Evolutionary conservation across 2,797 vertebrate genomes (phyloP), one percentile per base, ranked within the genome.

Genomic region (Arctocebus calabarensis): DNA sequence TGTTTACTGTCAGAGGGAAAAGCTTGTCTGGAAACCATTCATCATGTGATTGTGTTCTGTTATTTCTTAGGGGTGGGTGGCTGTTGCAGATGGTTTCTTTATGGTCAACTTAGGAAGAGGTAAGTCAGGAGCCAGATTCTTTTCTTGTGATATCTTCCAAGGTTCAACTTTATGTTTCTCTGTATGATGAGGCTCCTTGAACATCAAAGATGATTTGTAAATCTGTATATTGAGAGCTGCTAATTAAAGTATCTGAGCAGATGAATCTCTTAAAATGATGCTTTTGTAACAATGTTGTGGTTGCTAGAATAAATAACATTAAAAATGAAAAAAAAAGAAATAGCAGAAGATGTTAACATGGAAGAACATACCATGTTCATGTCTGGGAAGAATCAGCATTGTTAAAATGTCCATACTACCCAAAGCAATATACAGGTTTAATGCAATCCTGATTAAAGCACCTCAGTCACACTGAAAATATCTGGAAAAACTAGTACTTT

Each of bases 221-320:
- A 88, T 85, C 70, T 94, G 78, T 71, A 23, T 29, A 55, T 34
- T 74, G 84, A 90, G 40, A 87, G 73, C 34, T 88, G 73, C 79
- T 85, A 71, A 85, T 62, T 79, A 82, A 84, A 85, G 64, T 29
- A 78, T 45, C 40, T 64, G 10, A 81, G 52, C 55, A 87, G 79
- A 93, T 48, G 78, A 79, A 45, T n/a, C 70, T 85, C 78, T 55
- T 34, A 79, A 55, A 82, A 78, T 52, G 16, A 52, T 74, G 79
- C 70, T 94, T 81, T 84, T 79, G n/a, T 90, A 84, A 90, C 68
- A 87, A 37, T 70, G 45, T n/a, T 88, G n/a, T 52, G 43, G n/a
- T 79, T 90, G 75, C 83, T 86, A 78, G 62, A 94, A 84, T 91
- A 93, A 95, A 96, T 86, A 90, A 23, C 52, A 57, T 93, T 84